Evolutionary conservation across 2,797 vertebrate species (phyloP).

Genomic region (Synanceia verrucosa): DNA sequence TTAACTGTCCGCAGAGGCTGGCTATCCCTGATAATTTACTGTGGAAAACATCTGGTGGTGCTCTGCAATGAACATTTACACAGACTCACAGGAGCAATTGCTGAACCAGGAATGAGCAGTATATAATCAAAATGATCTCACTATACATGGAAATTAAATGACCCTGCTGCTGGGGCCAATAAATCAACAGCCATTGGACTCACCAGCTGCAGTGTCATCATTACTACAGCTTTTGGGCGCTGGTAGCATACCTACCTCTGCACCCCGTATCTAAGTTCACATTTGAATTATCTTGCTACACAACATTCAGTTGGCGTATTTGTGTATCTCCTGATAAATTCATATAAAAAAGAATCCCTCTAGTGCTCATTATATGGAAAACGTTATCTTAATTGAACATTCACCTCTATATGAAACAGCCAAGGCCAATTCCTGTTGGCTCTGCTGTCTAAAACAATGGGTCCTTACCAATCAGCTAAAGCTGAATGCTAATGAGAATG

Average conservation of each 20-base stretch:
- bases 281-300: conserved; percentile 51
- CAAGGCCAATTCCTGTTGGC: conserved; percentile 55
- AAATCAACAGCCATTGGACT: conserved; percentile 74
- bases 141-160: conserved; percentile 78
- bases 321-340: conserved; percentile 60
- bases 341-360: conserved; percentile 32
- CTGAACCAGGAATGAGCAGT: conserved; percentile 69
- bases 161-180: conserved; percentile 69
- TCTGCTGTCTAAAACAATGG: conserved; percentile 70
- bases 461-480: conserved; percentile 57
- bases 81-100: conserved; percentile 72
- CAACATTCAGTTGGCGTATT: conserved; percentile 52
- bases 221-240: conserved; percentile 58
- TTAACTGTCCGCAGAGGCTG: conserved; percentile 58
- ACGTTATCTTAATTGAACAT: conserved; percentile 78
- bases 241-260: conserved; percentile 37
- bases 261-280: conserved; percentile 26
- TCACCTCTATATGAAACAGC: conserved; percentile 68
- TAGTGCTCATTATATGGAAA: conserved; percentile 60
- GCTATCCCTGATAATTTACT: conserved; percentile 68
- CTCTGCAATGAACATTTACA: conserved; percentile 69
- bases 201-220: conserved; percentile 73
- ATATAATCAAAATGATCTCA: conserved; percentile 75
- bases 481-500: conserved; percentile 63
- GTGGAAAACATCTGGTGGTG: conserved; percentile 74